These are phyloP conservation scores for Rachycentron canadum DNA, from an alignment of 2,797 vertebrate genomes.

Conservation along the genomic window DNA sequence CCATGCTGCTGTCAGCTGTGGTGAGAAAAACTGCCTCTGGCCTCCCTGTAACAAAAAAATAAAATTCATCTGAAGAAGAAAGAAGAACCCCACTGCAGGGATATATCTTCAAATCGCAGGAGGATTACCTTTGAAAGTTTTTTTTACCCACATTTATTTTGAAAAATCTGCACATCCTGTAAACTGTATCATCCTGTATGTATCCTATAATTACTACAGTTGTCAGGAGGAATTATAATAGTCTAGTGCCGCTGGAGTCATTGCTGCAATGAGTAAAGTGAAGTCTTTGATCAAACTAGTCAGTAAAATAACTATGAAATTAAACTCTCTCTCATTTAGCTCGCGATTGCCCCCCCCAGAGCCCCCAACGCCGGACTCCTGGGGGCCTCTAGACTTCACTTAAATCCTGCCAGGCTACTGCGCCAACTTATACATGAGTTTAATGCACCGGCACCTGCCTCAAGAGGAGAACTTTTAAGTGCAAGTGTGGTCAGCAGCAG, in stretches of 20 bases:
- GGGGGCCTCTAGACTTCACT: neutral
- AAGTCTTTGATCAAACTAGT: constrained; percentile 45
- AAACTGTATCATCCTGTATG: neutral
- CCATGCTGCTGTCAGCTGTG: constrained; percentile 1
- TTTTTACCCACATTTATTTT: constrained; percentile 1
- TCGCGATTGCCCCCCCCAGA: neutral
- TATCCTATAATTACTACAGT: neutral
- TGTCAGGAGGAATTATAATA: neutral
- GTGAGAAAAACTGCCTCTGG: constrained; percentile 19
- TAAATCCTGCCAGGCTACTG: constrained; percentile 13
- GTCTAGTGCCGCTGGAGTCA: neutral
- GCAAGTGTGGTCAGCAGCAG: constrained; percentile 33
- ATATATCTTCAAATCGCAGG: neutral
- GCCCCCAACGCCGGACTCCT: neutral
- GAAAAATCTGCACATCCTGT: neutral
- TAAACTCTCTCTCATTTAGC: constrained; percentile 20
- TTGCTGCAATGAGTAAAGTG: neutral
- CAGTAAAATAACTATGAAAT: constrained; percentile 62
- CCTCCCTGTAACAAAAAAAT: neutral
- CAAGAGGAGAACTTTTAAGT: constrained; percentile 30
- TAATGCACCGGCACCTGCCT: constrained; percentile 38
- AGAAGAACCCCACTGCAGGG: constrained; percentile 17
- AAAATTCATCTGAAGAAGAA: constrained; percentile 9
- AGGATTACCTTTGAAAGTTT: neutral
- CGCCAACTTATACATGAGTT: constrained; percentile 4